Evolutionary conservation across 2,113 vertebrate species (phyloP).

Genomic region (Bolborhynchus lineola): DNA sequence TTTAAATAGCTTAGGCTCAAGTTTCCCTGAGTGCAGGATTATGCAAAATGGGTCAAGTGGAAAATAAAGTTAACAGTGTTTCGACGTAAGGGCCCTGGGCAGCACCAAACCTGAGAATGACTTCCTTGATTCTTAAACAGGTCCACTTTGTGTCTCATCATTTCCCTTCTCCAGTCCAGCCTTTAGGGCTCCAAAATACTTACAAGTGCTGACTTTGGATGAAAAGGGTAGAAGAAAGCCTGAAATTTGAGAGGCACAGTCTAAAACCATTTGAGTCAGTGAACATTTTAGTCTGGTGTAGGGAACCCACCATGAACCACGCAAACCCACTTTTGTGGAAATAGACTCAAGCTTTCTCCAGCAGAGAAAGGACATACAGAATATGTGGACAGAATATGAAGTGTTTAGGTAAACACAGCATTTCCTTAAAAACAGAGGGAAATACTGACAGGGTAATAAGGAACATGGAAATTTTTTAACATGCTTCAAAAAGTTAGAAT

Average conservation of each 20-base stretch:
- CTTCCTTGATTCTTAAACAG: slow-evolving; percentile 41
- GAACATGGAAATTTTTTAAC: background rate
- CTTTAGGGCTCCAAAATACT: background rate
- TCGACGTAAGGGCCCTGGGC: background rate
- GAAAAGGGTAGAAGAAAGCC: background rate
- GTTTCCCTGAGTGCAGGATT: background rate
- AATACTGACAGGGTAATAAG: background rate
- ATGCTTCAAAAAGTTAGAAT: background rate
- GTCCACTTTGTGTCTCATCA: slow-evolving; percentile 20
- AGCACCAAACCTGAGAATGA: slow-evolving; percentile 1
- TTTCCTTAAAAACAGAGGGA: background rate
- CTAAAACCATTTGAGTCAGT: background rate
- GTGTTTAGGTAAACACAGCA: background rate
- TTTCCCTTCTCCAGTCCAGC: background rate
- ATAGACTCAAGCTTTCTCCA: background rate
- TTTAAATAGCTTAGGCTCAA: background rate
- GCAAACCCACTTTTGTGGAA: accelerated
- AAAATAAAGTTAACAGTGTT: slow-evolving; percentile 58
- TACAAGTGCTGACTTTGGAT: background rate
- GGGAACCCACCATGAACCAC: background rate
- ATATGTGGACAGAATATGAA: background rate
- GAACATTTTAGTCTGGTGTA: background rate
- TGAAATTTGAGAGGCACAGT: background rate
- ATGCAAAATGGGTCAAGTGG: slow-evolving; percentile 33
- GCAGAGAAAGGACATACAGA: background rate